phyloP scores from a whole-genome alignment of 1,140 invertebrate species.

The Caerostris extrusa region DNA sequence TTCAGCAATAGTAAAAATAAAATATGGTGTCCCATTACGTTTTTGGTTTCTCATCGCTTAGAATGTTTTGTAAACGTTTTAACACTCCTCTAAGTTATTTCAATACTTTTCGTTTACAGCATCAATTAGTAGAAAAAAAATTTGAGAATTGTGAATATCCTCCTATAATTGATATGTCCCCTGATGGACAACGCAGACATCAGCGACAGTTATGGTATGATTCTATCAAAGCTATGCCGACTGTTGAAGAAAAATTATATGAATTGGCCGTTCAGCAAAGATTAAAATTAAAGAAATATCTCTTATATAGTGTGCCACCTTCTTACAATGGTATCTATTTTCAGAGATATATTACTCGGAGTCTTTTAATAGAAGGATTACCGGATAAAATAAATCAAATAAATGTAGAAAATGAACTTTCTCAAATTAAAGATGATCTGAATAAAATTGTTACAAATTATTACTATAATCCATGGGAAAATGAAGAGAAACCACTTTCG shows the following conservation, averaged over 20 bases:
- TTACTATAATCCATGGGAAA: slow-evolving; percentile 31
- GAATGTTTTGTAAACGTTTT: background rate
- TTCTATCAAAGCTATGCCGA: slow-evolving; percentile 85
- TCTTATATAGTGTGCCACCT: slow-evolving; percentile 84
- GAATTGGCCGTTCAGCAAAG: slow-evolving; percentile 87
- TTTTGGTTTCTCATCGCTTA: background rate
- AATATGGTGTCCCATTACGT: background rate
- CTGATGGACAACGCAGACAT: slow-evolving; percentile 71
- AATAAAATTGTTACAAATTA: slow-evolving; percentile 17
- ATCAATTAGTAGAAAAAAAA: slow-evolving; percentile 52
- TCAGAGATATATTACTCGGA: slow-evolving; percentile 88
- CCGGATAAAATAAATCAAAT: slow-evolving; percentile 62
- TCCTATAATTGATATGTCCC: slow-evolving; percentile 61
- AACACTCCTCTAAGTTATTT: background rate
- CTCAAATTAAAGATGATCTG: slow-evolving; percentile 48
- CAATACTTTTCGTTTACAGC: background rate
- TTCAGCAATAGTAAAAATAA: background rate
- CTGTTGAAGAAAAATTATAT: slow-evolving; percentile 91
- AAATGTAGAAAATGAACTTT: slow-evolving; percentile 63
- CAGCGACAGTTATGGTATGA: slow-evolving; percentile 82
- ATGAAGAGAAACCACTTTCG: background rate
- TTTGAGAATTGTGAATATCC: slow-evolving; percentile 76
- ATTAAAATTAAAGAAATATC: background rate
- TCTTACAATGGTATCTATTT: slow-evolving; percentile 87
- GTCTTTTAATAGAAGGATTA: slow-evolving; percentile 83